These are phyloP conservation scores for Marcusenius ussheri DNA, from an alignment of 2,113 vertebrate species.

Conservation along the genomic window DNA sequence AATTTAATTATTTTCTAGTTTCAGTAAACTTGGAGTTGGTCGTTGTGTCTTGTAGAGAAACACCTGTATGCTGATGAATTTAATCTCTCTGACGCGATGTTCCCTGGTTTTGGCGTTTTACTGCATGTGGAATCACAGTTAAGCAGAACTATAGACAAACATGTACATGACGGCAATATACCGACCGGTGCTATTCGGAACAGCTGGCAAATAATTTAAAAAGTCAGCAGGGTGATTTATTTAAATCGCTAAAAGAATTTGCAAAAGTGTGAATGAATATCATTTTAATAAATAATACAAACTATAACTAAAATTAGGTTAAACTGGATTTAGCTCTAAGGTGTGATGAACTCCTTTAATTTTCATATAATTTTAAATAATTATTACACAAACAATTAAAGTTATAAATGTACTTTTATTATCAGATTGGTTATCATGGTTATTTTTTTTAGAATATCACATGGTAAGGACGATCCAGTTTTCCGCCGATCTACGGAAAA, in stretches of 20 bases:
- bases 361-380: neutral
- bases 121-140: neutral
- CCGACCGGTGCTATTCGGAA: neutral
- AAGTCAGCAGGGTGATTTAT: neutral
- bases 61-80: neutral
- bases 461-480: constrained; percentile 3
- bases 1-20: neutral
- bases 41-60: neutral
- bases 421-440: neutral
- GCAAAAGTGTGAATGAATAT: neutral
- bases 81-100: neutral
- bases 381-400: neutral
- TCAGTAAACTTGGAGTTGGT: neutral
- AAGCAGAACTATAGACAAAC: neutral
- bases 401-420: constrained; percentile 10
- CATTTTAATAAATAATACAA: neutral
- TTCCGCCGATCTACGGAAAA: neutral
- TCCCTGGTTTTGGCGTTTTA: neutral
- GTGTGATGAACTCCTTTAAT: neutral
- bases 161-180: neutral
- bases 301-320: neutral
- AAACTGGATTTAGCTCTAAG: neutral
- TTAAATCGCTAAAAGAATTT: neutral
- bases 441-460: constrained; percentile 12
- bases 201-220: neutral